Evolutionary conservation across 2,888 invertebrate species (phyloP).

Genomic region (Amiota minor): DNA sequence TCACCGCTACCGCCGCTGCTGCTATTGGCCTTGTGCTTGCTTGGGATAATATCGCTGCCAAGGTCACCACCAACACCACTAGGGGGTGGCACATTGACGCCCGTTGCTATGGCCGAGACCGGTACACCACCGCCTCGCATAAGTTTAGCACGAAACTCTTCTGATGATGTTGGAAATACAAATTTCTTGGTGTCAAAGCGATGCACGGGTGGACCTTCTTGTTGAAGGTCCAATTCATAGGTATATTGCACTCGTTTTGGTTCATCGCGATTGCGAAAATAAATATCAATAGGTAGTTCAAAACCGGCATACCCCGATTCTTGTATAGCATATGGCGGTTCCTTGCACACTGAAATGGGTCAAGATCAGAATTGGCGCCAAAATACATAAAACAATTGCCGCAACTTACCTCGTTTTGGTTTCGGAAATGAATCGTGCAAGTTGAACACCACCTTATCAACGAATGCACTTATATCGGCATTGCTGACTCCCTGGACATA

Average conservation of each 20-base stretch:
- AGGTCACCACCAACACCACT: constrained; percentile 43
- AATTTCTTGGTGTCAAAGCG: constrained; percentile 86
- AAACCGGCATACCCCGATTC: constrained; percentile 99
- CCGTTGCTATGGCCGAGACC: constrained; percentile 61
- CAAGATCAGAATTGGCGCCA: constrained; percentile 42
- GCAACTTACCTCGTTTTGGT: constrained; percentile 86
- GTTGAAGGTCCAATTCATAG: constrained; percentile 90
- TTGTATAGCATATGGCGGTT: constrained; percentile 90
- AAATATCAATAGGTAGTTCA: constrained; percentile 89
- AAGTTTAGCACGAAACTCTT: constrained; percentile 90
- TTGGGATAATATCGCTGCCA: constrained; percentile 19
- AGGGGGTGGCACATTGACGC: constrained; percentile 48
- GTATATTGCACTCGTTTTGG: constrained; percentile 87
- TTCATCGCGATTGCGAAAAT: constrained; percentile 90
- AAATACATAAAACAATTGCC: neutral
- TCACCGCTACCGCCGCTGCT: constrained; percentile 42
- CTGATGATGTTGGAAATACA: constrained; percentile 88
- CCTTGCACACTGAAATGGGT: constrained; percentile 83
- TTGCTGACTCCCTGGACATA: constrained; percentile 92
- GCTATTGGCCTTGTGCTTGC: constrained; percentile 1
- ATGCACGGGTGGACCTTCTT: constrained; percentile 81
- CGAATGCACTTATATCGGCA: constrained; percentile 89
- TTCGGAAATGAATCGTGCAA: constrained; percentile 94
- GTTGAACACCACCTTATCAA: constrained; percentile 93
- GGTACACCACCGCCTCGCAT: constrained; percentile 88